Evolutionary conservation across 2,888 invertebrate species (phyloP).

Genomic region (Drosophila merina): DNA sequence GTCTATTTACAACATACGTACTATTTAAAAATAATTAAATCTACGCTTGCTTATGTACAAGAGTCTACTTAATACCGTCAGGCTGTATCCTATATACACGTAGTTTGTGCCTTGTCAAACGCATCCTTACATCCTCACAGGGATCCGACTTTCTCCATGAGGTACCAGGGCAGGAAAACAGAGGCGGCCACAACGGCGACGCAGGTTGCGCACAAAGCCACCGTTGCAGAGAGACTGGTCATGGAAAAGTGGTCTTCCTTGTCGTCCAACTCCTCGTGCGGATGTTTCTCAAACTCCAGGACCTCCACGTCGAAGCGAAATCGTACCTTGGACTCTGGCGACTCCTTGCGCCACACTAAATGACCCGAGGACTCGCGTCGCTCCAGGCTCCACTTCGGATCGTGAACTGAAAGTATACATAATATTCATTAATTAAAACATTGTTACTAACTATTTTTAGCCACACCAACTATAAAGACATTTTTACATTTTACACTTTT

Average conservation of each 20-base stretch:
- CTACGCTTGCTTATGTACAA: conserved; percentile 57
- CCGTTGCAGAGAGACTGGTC: conserved; percentile 76
- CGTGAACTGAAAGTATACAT: conserved; percentile 66
- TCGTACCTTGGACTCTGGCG: conserved; percentile 83
- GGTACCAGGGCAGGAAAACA: conserved; percentile 83
- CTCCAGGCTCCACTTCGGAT: conserved; percentile 84
- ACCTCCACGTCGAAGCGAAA: conserved; percentile 84
- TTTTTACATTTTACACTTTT: background rate
- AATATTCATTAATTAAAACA: background rate
- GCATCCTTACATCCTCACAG: conserved; percentile 29
- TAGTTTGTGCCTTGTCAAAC: background rate
- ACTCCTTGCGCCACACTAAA: conserved; percentile 84
- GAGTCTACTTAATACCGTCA: conserved; percentile 69
- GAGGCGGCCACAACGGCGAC: conserved; percentile 82
- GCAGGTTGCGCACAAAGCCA: conserved; percentile 82
- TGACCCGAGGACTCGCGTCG: conserved; percentile 83
- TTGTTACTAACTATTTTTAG: background rate
- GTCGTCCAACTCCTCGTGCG: conserved; percentile 81
- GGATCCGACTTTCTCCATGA: conserved; percentile 78
- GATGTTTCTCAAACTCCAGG: conserved; percentile 83
- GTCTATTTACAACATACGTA: conserved; percentile 44
- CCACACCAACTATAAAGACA: background rate
- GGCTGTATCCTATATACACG: conserved; percentile 39
- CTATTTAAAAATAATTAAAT: conserved; percentile 58
- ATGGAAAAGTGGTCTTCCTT: conserved; percentile 66